phyloP scores from a whole-genome alignment of 2,113 vertebrate species.

The Oryzias woworae region DNA sequence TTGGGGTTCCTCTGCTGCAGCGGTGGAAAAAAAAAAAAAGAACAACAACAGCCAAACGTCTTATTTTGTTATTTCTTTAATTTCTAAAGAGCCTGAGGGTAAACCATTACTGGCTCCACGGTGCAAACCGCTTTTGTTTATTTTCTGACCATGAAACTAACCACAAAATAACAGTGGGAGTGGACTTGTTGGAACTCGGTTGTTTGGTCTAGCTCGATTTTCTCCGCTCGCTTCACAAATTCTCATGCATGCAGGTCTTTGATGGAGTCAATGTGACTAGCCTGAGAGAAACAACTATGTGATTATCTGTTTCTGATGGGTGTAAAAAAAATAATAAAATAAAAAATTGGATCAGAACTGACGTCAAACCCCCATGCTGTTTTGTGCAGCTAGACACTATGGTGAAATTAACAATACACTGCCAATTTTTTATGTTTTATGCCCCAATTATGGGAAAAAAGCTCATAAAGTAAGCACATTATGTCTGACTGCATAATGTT shows the following conservation, averaged over 20 bases:
- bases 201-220: constrained; percentile 79
- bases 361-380: constrained; percentile 15
- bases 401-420: neutral
- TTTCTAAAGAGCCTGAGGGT: constrained; percentile 74
- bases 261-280: constrained; percentile 64
- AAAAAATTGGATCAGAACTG: constrained; percentile 38
- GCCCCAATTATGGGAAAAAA: neutral
- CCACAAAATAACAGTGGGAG: constrained; percentile 76
- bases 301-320: constrained; percentile 72
- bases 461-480: too few species aligned
- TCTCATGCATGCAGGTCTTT: constrained; percentile 71
- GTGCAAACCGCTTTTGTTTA: constrained; percentile 76
- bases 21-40: constrained; percentile 54
- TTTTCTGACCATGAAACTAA: constrained; percentile 81
- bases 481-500: too few species aligned
- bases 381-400: neutral
- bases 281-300: constrained; percentile 45
- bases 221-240: constrained; percentile 70
- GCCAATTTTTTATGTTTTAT: neutral
- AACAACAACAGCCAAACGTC: constrained; percentile 67
- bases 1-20: constrained; percentile 67
- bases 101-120: constrained; percentile 75
- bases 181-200: constrained; percentile 67
- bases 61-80: constrained; percentile 78
- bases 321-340: constrained; percentile 4